Percentiles rank a stretch among this genome's conserved stretches.
Conservation (phyloP, 2,888 invertebrate genomes). For the Cephus nigrinus region DNA sequence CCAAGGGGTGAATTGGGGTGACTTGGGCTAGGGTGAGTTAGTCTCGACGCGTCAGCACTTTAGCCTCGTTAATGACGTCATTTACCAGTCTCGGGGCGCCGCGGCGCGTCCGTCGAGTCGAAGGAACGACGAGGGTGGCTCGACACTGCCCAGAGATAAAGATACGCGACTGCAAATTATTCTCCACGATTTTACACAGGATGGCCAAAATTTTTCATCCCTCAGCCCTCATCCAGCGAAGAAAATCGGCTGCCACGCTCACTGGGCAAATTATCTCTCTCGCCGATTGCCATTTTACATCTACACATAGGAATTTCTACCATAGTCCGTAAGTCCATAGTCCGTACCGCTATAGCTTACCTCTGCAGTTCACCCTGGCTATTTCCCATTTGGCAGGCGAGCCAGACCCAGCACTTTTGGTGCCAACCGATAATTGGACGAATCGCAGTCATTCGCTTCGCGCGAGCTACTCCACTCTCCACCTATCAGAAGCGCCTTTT, state of each 20-base stretch:
- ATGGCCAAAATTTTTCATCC: not conserved
- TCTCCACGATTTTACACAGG: not conserved
- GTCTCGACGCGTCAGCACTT: constrained; percentile 57
- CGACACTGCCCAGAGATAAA: not conserved
- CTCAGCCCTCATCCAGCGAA: not conserved
- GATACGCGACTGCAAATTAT: not conserved
- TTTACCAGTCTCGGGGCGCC: constrained; percentile 50
- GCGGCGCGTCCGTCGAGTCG: constrained; percentile 26
- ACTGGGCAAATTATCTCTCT: constrained; percentile 38
- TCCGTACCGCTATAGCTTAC: constrained; percentile 42
- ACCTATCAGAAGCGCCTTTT: not conserved
- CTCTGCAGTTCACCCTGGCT: constrained; percentile 44
- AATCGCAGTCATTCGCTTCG: constrained; percentile 60
- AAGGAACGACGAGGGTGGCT: constrained; percentile 22
- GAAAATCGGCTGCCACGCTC: not conserved
- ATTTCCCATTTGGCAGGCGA: constrained; percentile 61
- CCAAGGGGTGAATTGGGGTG: constrained; percentile 28
- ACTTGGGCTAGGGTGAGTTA: constrained; percentile 32
- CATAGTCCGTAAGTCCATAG: constrained; percentile 40
- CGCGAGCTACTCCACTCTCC: constrained; percentile 37
- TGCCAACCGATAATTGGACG: constrained; percentile 62
- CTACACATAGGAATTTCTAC: constrained; percentile 27
- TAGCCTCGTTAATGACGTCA: constrained; percentile 57
- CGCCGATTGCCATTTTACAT: constrained; percentile 41
- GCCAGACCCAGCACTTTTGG: constrained; percentile 62